Base-by-base conservation (phyloP, 2,113 vertebrate genomes). In the Mirza zaza region DNA sequence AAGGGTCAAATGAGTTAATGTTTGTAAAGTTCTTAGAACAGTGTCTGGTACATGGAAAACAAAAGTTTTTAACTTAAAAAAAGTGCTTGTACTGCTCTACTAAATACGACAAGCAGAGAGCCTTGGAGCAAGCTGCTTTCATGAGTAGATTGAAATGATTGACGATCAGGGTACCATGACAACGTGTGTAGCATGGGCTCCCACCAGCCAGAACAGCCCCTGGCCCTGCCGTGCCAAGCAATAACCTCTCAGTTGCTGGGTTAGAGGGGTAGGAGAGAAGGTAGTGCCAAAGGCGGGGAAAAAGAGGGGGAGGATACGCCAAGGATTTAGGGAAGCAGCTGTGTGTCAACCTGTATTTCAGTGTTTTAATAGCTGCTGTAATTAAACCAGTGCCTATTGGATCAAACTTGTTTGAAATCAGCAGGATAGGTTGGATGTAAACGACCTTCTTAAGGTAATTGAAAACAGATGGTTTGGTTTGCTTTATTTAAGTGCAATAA, bases 341-440 rank as follows among this genome's bases (percentile, higher is more conserved):
- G 21, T 55, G 65, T 89, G 52, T 25, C 9, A 42, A 7, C 61
- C 14, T 75, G 17, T 57, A 68, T 70, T 80, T 79, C 73, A 77
- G 45, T 29, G 9, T 79, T 45, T 93, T 5, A 45, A 36, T 55
- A 67, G 65, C 45, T 25, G 52, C 36, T 20, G 29, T 42, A 52
- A 91, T 5, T 34, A 42, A 55, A 52, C 63, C 20, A 45, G 42
- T 13, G 23, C 29, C 57, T 21, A 27, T 18, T 20, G 13, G 8
- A 42, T 36, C 13, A 7, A 42, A 32, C n/a, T 92, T 63, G 17
- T 79, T 93, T 70, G 75, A 90, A 93, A 90, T 75, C 39, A 79
- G 39, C 63, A 87, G 42, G 36, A 45, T 70, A 57, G 0, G 2
- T 36, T 70, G 65, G 21, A 91, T 18, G 20, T 48, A 79, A 77